Percentiles rank a stretch among this genome's conserved stretches.
Conservation (phyloP, 1,140 invertebrate genomes). For the Centruroides sculpturatus region DNA sequence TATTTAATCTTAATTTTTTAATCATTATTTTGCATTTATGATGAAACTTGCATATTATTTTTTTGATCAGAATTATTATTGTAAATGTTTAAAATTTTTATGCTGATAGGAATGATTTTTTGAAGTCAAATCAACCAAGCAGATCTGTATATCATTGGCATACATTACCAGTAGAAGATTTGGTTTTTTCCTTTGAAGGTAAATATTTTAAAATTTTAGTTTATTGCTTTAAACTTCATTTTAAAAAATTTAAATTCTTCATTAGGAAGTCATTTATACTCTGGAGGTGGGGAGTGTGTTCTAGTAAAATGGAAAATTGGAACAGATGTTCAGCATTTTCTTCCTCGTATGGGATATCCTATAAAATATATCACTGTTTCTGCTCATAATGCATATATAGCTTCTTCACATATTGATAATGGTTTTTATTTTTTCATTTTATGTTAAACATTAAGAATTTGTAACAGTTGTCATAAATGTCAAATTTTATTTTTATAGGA, state of each 20-base stretch:
- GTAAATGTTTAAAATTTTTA: background rate
- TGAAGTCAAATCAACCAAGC: constrained; percentile 24
- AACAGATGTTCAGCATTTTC: constrained; percentile 24
- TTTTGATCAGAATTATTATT: background rate
- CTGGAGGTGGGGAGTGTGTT: constrained; percentile 60
- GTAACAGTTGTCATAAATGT: background rate
- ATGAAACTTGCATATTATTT: too few species aligned
- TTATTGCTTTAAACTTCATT: constrained; percentile 5
- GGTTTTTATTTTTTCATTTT: constrained; percentile 27
- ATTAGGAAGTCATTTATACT: constrained; percentile 48
- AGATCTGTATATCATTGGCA: constrained; percentile 62
- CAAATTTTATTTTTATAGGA: background rate
- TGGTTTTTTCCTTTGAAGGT: constrained; percentile 53
- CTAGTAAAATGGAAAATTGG: constrained; percentile 60
- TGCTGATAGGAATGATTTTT: constrained; percentile 30
- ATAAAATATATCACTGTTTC: constrained; percentile 51
- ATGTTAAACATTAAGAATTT: background rate
- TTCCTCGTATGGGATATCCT: constrained; percentile 55
- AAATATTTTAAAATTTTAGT: constrained; percentile 13
- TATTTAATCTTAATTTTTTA: too few species aligned
- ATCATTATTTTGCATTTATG: too few species aligned
- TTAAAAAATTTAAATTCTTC: constrained; percentile 7
- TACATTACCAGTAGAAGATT: constrained; percentile 48
- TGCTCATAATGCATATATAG: constrained; percentile 45
- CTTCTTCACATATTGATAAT: constrained; percentile 56